Evolutionary conservation across 2,797 vertebrate species (phyloP).

Genomic region (Poeciliopsis paucimaculata): DNA sequence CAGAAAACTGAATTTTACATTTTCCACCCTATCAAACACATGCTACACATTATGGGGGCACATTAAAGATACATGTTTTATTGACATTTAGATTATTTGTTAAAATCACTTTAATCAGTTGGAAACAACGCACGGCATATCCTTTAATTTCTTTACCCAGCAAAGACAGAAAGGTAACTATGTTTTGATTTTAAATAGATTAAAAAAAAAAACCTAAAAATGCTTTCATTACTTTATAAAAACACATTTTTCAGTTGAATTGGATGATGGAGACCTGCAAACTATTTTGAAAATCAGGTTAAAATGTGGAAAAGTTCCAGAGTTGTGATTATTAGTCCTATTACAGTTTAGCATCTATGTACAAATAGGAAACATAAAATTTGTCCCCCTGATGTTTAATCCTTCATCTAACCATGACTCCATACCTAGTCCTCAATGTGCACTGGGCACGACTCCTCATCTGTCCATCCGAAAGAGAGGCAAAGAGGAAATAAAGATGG

Average conservation of each 20-base stretch:
- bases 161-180: neutral
- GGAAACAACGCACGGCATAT: neutral
- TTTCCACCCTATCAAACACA: too few relatives aligned
- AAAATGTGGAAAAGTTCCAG: neutral
- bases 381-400: slow-evolving; percentile 40
- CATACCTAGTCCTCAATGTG: slow-evolving; percentile 96
- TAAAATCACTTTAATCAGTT: neutral
- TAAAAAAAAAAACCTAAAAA: neutral
- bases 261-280: neutral
- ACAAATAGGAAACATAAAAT: slow-evolving; percentile 1
- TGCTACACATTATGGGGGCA: neutral
- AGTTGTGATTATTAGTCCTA: neutral
- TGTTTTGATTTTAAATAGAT: slow-evolving; percentile 1
- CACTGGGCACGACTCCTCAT: slow-evolving; percentile 93
- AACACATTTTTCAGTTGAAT: neutral
- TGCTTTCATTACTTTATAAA: neutral
- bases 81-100: neutral
- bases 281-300: neutral
- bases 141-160: neutral
- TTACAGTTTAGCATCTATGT: neutral
- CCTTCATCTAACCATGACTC: slow-evolving; percentile 56
- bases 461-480: slow-evolving; percentile 88
- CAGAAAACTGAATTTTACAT: neutral
- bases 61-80: neutral
- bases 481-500: slow-evolving; percentile 56